Base-by-base conservation (phyloP, 1,140 invertebrate genomes). In the Ips nitidus region DNA sequence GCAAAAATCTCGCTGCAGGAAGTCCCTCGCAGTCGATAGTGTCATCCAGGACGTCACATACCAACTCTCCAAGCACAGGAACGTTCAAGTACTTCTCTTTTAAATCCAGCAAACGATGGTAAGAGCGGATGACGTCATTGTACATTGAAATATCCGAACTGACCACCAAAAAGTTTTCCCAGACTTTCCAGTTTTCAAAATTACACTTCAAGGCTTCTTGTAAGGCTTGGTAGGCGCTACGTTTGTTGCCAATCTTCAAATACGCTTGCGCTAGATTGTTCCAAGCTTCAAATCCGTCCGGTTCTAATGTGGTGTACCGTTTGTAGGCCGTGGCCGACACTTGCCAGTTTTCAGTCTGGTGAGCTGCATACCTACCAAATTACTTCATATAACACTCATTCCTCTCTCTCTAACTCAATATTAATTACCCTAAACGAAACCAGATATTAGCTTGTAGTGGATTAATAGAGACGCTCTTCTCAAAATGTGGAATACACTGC, bases 231-330 rank as follows among this genome's bases (percentile, higher is more conserved):
- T 92, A 93, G 0, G 95, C 96, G 71, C 92, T 86, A 6, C 84
- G 76, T 83, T 97, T 98, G 73, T 98, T 89, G 1, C 92, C 90
- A 59, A 93, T 81, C 75, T 94, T 91, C 4, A 96, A 90, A 75
- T 98, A 95, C 2, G 93, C 94, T 79, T 96, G 95, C 6, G 94
- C 93, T 58, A 99, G 83, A 82, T 99, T 99, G 81, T 98, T 98
- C 97, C 97, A 99, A 0, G 94, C 94, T 82, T 98, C 94, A 80
- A 94, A 98, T 71, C 91, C 91, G 83, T 93, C 91, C 50, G 90
- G 88, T 75, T 99, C 94, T 38, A 98, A 82, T 66, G 87, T 87
- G 41, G 94, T 93, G 78, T 95, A 97, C 67, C 88, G 84, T 75
- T 92, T 86, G 80, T 98, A 99, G 0, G 93, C 92, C 38, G 85